Conservation (phyloP, 2,113 vertebrate species). For the Sinocyclocheilus grahami region DNA sequence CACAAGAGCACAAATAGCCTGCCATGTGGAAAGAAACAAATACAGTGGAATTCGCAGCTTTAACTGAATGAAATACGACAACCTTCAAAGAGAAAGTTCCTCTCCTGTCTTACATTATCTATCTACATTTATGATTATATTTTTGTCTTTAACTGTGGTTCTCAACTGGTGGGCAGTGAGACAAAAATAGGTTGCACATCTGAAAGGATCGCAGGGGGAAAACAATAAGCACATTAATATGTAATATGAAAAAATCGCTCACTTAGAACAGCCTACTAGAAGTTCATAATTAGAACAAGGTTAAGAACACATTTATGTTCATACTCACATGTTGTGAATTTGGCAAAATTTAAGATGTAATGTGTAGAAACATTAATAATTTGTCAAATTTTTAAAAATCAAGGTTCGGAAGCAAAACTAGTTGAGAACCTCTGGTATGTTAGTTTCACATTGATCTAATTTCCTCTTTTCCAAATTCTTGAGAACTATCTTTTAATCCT, state of each 20-base stretch:
- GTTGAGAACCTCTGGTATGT: not conserved
- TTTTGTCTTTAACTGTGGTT: not conserved
- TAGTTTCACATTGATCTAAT: not conserved
- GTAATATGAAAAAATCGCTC: too few relatives aligned
- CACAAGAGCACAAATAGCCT: slow-evolving; percentile 65
- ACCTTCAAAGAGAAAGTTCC: slow-evolving; percentile 54
- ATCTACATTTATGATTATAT: not conserved
- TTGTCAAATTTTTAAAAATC: not conserved
- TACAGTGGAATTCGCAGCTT: slow-evolving; percentile 71
- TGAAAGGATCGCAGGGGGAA: not conserved
- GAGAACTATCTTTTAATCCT: not conserved
- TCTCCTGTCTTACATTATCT: not conserved
- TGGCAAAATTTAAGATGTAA: not conserved
- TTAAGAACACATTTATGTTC: not conserved
- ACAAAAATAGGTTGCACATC: not conserved
- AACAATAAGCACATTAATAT: too few relatives aligned
- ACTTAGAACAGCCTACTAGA: not conserved
- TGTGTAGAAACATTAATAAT: not conserved
- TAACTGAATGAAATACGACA: slow-evolving; percentile 79
- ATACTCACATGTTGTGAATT: not conserved
- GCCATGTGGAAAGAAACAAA: slow-evolving; percentile 59
- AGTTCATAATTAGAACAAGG: not conserved
- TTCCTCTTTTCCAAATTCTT: not conserved
- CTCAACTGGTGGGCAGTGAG: not conserved
- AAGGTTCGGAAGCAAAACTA: not conserved